Conservation (phyloP, 2,888 invertebrate species). For the Autographa gamma region DNA sequence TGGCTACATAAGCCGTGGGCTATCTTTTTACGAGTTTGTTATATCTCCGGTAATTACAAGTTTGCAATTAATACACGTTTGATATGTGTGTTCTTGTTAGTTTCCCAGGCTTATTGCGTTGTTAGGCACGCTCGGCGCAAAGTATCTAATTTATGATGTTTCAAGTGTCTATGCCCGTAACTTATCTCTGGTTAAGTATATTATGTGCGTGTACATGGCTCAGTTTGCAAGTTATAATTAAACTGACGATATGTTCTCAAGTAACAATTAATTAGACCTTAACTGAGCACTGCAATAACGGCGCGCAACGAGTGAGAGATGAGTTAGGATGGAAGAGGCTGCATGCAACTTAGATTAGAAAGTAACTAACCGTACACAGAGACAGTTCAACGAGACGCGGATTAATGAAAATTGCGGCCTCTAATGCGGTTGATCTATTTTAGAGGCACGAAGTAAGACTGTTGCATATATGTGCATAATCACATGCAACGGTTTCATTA, state of each 20-base stretch:
- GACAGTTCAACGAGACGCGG: constrained; percentile 38
- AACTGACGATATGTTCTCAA: constrained; percentile 75
- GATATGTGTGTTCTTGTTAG: constrained; percentile 45
- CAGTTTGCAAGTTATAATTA: constrained; percentile 75
- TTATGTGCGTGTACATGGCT: constrained; percentile 45
- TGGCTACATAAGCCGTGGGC: constrained; percentile 24
- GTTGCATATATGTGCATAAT: constrained; percentile 13
- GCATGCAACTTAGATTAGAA: constrained; percentile 74
- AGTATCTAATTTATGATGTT: constrained; percentile 52
- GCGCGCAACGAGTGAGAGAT: constrained; percentile 69
- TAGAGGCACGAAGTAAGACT: constrained; percentile 13
- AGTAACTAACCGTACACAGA: constrained; percentile 52
- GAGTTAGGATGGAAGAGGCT: constrained; percentile 64
- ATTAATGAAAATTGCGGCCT: constrained; percentile 55
- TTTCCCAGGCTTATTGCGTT: constrained; percentile 41
- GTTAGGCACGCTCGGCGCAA: constrained; percentile 49
- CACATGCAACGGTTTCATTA: not conserved
- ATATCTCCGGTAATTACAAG: constrained; percentile 35
- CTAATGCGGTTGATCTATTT: constrained; percentile 28
- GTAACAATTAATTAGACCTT: constrained; percentile 79
- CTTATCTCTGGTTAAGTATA: constrained; percentile 38
- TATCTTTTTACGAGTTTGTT: constrained; percentile 32
- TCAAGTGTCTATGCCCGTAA: constrained; percentile 35
- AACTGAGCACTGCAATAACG: constrained; percentile 74
- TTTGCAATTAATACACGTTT: constrained; percentile 43